phyloP scores from a whole-genome alignment of 2,888 invertebrate species.

The Rhaphigaster nebulosa region DNA sequence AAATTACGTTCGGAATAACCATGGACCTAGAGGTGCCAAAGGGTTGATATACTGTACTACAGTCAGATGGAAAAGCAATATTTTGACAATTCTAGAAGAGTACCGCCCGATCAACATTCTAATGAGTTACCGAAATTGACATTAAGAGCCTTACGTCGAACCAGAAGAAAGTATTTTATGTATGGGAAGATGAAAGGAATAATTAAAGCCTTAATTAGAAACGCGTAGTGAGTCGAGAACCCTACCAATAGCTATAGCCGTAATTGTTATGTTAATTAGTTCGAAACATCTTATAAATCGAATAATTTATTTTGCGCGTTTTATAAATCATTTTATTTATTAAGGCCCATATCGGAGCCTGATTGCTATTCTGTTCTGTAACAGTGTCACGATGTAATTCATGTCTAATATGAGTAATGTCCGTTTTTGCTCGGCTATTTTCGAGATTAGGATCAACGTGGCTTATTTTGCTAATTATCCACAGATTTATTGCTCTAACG shows the following conservation, averaged over 20 bases:
- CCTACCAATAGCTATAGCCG: no score
- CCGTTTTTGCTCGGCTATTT: neutral
- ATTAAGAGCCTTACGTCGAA: neutral
- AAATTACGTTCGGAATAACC: no score
- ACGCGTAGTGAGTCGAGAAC: neutral
- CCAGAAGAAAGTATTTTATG: neutral
- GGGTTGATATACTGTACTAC: no score
- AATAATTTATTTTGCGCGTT: no score
- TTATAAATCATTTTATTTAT: no score
- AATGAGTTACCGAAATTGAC: neutral
- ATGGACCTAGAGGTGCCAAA: no score
- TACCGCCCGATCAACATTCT: no score
- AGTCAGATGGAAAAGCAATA: no score
- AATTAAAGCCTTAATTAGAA: neutral
- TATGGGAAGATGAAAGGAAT: neutral
- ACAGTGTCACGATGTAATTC: neutral
- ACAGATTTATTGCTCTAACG: neutral
- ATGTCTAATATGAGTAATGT: neutral
- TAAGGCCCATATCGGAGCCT: neutral
- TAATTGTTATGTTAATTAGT: no score
- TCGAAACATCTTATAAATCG: no score
- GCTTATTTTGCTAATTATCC: neutral
- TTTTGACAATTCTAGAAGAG: no score
- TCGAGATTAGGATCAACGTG: neutral
- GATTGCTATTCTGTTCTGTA: neutral